Evolutionary conservation across 2,113 vertebrate genomes (phyloP), one percentile per base, ranked within the genome.

Genomic region (Burhinus bistriatus): DNA sequence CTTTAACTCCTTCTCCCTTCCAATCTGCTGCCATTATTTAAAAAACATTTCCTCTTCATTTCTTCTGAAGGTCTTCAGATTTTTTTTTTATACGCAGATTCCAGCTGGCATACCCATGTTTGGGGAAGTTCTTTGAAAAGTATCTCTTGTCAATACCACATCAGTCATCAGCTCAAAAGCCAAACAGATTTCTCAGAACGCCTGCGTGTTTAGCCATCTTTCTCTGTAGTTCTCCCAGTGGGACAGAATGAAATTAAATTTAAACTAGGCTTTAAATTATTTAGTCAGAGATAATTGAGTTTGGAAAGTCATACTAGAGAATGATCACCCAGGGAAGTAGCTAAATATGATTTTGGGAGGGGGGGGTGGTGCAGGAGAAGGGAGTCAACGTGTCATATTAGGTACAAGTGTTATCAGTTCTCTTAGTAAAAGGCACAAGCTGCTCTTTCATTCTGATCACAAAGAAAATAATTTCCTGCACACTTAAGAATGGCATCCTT

Each of bases 201-300:
- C 44, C 58, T 55, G 59, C 38, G 76, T 66, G 44, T 75, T 87
- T 34, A 88, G 82, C 29, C 51, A 47, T 65, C 71, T 66, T 85
- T 58, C 64, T 86, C 40, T 73, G 52, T 17, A 79, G 75, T 62
- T 54, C 27, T 88, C 78, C 45, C 54, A 61, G 30, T 10, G 30
- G 73, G 58, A 93, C 2, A 54, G 68, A 79, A 80, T 12, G 45
- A 83, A 85, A 95, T 95, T 57, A 73, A 91, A 91, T 85, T 88
- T 69, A 77, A 96, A 94, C 42, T 45, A 49, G 59, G 45, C 58
- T 89, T 92, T 94, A 88, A 90, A 96, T 93, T 91, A 91, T 93
- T 96, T 69, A 89, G 73, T 64, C 23, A 27, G 62, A 94, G 34
- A 88, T 90, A 88, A 96, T 8, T 62, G 88, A 92, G 55, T 92